phyloP scores from a whole-genome alignment of 2,797 vertebrate genomes.

The Meriones psammophilus region DNA sequence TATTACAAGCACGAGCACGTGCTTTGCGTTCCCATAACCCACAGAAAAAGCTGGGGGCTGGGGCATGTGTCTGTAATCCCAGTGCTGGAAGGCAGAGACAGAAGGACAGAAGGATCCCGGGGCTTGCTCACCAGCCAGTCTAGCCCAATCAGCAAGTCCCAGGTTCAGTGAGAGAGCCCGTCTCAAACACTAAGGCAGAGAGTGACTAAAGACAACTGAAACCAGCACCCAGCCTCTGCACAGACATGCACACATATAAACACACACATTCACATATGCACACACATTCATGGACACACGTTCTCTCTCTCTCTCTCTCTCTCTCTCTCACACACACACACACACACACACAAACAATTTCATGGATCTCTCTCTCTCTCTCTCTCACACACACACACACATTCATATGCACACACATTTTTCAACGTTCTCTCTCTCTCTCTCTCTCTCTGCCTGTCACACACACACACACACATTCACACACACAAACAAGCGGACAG shows the following conservation, averaged over 20 bases:
- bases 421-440: too few relatives aligned
- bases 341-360: background rate
- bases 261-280: background rate
- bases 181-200: background rate
- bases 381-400: background rate
- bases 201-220: background rate
- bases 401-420: too few relatives aligned
- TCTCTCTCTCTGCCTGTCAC: too few relatives aligned
- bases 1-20: background rate
- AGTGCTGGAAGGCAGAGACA: background rate
- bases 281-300: background rate
- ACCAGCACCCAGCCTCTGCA: background rate
- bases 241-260: background rate
- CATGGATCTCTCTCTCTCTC: too few relatives aligned
- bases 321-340: background rate
- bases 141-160: background rate
- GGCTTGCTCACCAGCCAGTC: background rate
- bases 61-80: background rate
- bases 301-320: too few relatives aligned
- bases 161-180: background rate
- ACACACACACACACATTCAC: background rate
- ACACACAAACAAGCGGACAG: too few relatives aligned
- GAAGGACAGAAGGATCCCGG: background rate
- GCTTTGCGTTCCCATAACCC: background rate
- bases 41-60: background rate